Conservation (phyloP, 2,888 invertebrate genomes). For the Cylloceria caligata region DNA sequence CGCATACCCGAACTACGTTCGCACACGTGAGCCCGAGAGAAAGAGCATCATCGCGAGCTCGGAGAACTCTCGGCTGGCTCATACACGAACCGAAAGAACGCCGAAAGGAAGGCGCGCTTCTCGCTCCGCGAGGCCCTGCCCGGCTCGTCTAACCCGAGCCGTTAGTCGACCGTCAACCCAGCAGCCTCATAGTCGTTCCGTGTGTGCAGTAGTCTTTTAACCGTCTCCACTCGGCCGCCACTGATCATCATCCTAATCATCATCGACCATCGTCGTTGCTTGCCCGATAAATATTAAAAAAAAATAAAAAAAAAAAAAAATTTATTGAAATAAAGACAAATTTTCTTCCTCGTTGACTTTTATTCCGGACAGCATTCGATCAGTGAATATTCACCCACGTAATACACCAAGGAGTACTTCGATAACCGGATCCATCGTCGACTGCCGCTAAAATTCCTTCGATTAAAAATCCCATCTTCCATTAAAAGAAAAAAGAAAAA, state of each 20-base stretch:
- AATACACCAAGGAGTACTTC: background rate
- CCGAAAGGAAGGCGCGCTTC: conserved; percentile 49
- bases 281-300: background rate
- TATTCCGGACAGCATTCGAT: too few species aligned
- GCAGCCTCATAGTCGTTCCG: conserved; percentile 65
- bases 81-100: conserved; percentile 50
- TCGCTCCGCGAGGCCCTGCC: conserved; percentile 45
- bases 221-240: conserved; percentile 22
- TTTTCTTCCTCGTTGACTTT: conserved; percentile 10
- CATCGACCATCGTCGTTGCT: background rate
- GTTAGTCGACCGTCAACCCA: conserved; percentile 69
- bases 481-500: too few species aligned
- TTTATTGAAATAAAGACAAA: background rate
- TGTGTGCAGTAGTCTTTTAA: conserved; percentile 27
- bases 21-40: conserved; percentile 29
- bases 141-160: conserved; percentile 61
- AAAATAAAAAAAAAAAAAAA: conserved; percentile 3
- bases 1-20: background rate
- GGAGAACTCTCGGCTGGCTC: conserved; percentile 12
- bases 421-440: too few species aligned
- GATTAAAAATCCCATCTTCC: too few species aligned
- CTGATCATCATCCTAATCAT: conserved; percentile 40
- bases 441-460: too few species aligned
- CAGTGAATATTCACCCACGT: too few species aligned
- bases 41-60: conserved; percentile 23